Evolutionary conservation across 2,113 vertebrate species (phyloP), one percentile per base, ranked within the genome.

Genomic region (Progne subis): DNA sequence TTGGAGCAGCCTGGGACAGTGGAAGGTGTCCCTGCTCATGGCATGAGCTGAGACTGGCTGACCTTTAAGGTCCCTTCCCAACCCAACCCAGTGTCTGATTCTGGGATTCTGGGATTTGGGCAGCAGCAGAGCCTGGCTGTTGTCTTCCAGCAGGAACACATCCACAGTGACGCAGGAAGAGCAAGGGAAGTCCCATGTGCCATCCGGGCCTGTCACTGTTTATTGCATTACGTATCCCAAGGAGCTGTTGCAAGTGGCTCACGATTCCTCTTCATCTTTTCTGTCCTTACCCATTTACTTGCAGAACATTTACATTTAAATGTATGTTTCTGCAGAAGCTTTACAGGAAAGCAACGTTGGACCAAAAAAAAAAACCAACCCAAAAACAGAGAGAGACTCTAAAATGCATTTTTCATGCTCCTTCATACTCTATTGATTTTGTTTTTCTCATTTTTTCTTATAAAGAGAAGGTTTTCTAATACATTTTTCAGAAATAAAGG

Each of bases 381-480:
- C 13, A 50, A 57, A 57, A 57, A 24, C n/a, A 34, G 32, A 12
- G 21, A 44, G 44, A 67, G 82, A 67, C 87, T 97, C 97, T 95
- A 95, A 96, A 98, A 98, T 98, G 92, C 97, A 97, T 98, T 98
- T 98, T 97, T 98, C 97, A 97, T 98, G 96, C 97, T 94, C 95
- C 97, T 97, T 97, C 95, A 95, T 95, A 97, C 94, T 97, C 93
- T 97, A 98, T 98, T 96, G 97, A 98, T 98, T 98, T 98, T 97
- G 61, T 80, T 94, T 92, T 95, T 89, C 95, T 96, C 82, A 4
- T 97, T 97, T 97, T 98, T 97, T 96, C 97, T 95, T 97, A 89
- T 95, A 95, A 97, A 96, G 96, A 96, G 95, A 97, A 93, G 78
- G 70, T 20, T 96, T 95, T 95, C 92, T 96, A 96, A 96, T 97